A percentile compares a stretch with the other conserved stretches of the same genome.
These are phyloP conservation scores for Trachurus trachurus DNA, from an alignment of 2,797 vertebrate genomes.

Conservation along the genomic window DNA sequence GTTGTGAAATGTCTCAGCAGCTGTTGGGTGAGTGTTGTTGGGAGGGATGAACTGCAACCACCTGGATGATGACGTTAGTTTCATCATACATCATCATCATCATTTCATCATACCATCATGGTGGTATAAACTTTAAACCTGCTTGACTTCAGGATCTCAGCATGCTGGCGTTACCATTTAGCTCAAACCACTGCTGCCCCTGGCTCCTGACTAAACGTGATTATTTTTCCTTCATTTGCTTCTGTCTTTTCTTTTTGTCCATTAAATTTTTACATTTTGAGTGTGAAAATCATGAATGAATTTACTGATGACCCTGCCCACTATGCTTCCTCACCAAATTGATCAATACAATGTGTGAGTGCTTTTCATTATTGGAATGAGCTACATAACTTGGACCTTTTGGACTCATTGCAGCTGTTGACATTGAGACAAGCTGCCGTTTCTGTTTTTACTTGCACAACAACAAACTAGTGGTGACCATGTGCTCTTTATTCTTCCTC, in stretches of 20 bases:
- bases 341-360: neutral
- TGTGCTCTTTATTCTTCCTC: neutral
- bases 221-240: neutral
- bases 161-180: too few relatives aligned
- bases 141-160: too few relatives aligned
- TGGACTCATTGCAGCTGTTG: neutral
- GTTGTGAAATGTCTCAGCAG: neutral
- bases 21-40: too few relatives aligned
- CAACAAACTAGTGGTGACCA: neutral
- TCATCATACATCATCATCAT: too few relatives aligned
- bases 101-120: too few relatives aligned
- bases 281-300: neutral
- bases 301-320: neutral
- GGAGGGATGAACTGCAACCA: too few relatives aligned
- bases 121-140: too few relatives aligned
- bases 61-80: too few relatives aligned
- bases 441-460: neutral
- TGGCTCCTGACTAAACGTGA: too few relatives aligned
- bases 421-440: neutral
- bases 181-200: too few relatives aligned
- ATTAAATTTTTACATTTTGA: neutral
- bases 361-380: neutral
- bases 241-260: too few relatives aligned
- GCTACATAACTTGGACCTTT: neutral
- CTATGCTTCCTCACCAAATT: neutral